Evolutionary conservation across 2,888 invertebrate genomes (phyloP), one percentile per base, ranked within the genome.

Genomic region (Drosophila phalerata): DNA sequence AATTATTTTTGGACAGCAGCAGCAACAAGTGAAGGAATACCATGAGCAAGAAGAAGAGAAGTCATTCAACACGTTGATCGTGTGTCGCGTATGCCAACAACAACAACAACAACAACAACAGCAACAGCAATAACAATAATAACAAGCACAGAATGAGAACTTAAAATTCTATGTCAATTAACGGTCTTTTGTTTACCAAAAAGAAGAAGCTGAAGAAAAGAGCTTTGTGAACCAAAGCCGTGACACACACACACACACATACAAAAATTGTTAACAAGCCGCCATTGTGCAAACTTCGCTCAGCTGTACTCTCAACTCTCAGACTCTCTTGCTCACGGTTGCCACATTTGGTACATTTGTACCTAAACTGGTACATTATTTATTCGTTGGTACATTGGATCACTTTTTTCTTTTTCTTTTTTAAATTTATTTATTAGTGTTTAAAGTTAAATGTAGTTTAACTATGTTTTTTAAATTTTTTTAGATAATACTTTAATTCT

Each of bases 101-200:
- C 61, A 65, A 22, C 42, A 62, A 15, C 60, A 64, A 28, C 38
- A 60, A 15, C 38, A 66, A 56, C 38, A 65, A 43, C 42, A 63
- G 56, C 43, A 51, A 61, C n/a, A 38, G 0, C 22, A 51, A 49
- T 30, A 34, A 43, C 25, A 45, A 65, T 28, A 38, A 58, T 17
- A 58, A 34, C 25, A 32, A 69, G 47, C 57, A 67, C 48, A 62
- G 37, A 60, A 52, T 51, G 15, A 74, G 65, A 79, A 79, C 76
- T 79, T 74, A 68, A 71, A 78, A 77, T 89, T 88, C 80, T 89
- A 89, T 88, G 88, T 90, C 88, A 88, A 88, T 90, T 88, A 88
- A 88, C 88, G 88, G 88, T 90, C 87, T 80, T 87, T 89, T 89
- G 87, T 90, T 90, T 88, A 76, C 79, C 58, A 66, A 65, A 49